Base-by-base conservation (phyloP, 2,797 vertebrate species). In the Macrochelys suwanniensis region DNA sequence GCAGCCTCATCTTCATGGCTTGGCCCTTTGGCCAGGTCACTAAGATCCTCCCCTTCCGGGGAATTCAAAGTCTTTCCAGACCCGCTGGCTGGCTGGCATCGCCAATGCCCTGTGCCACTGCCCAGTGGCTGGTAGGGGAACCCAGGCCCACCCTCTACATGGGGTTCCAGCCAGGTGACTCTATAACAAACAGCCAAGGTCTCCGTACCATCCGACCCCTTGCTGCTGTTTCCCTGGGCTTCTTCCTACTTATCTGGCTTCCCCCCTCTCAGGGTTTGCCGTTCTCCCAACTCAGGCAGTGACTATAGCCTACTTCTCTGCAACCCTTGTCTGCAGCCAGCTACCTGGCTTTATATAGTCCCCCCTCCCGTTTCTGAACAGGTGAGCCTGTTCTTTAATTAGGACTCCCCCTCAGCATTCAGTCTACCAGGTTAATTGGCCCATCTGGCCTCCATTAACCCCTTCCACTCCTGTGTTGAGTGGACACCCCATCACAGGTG, bases 401-500 rank as follows among this genome's bases (percentile, higher is more conserved):
- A 37, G n/a, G 65, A 19, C 65, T 42, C 11, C 65, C n/a, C n/a
- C 19, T 71, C n/a, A 42, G n/a, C 10, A 37, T 23, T 71, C 19
- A 37, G 19, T 37, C 65, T 37, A 37, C 33, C 65, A 37, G n/a
- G 17, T 68, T 68, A 68, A 37, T 37, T 68, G 65, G n/a, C 10
- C 17, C 10, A 10, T 71, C n/a, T 71, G 10, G n/a, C n/a, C 65
- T 37, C n/a, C n/a, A 37, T 21, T 71, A 37, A 2, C 83, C 85
- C 25, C n/a, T 26, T 49, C 13, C 31, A 11, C 21, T 82, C 59
- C 19, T 0, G 0, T 33, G 59, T 61, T 13, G 28, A 31, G 65
- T 68, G 65, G n/a, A 37, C 4, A 37, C 17, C n/a, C 65, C 17
- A 37, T 21, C n/a, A 89, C 42, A 79, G 83, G 56, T 76, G 33